Base-by-base conservation (phyloP, 1,140 invertebrate species). In the Heliothis virescens region DNA sequence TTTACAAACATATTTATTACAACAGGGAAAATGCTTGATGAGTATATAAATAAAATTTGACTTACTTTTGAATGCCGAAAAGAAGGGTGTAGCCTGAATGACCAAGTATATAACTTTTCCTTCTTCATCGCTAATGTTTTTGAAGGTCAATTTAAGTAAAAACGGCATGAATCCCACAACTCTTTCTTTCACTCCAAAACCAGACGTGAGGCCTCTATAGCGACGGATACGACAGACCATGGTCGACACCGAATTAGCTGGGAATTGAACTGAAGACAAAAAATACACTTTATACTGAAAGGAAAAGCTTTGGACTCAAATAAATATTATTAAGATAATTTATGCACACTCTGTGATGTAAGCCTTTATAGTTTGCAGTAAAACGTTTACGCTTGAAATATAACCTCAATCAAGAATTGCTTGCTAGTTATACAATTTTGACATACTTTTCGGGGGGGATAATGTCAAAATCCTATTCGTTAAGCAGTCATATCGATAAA, bases 11-110 rank as follows among this genome's bases (percentile, higher is more conserved):
- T 9, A 53, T 4, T 1, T 29, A 29, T n/a, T 47, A 18, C 69
- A 41, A 41, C 34, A 41, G 5, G 34, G 34, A 41, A 41, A 41
- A 41, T 41, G 5, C 7, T 7, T 41, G 34, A 7, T 5, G 34
- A 41, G 1, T 41, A 9, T 41, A 9, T 5, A 9, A 41, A 41
- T 9, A 7, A 41, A 41, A 0, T 41, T 7, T 4, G 1, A 91
- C 91, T 94, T 95, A 98, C 97, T 95, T 96, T 96, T 97, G 89
- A 97, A 98, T 59, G 96, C 96, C 16, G 97, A 97, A 82, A 95
- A 95, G 75, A 98, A 95, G n/a, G 96, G 96, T 13, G 96, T 96
- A 1, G 97, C 97, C 29, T 96, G 96, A 59, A 98, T 96, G 29
- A 98, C 95, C 1, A 98, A 92, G 82, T 97, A 96, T 86, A 96